A percentile compares a stretch with the other conserved stretches of the same genome.
Evolutionary conservation across 2,797 vertebrate species (phyloP).

Genomic region (Thunnus albacares): DNA sequence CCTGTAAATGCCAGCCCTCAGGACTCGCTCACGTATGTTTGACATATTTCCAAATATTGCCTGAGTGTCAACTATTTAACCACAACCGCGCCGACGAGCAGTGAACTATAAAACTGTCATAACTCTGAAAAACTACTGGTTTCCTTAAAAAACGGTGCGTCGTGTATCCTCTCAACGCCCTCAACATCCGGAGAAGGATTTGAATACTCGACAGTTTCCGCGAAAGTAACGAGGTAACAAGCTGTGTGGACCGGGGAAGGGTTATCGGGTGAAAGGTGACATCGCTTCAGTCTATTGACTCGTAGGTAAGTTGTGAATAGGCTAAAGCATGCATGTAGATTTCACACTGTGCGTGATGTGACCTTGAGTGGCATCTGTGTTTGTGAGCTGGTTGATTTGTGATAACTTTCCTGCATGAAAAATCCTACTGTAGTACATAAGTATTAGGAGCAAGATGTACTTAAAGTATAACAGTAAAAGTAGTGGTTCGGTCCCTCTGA

Average conservation of each 20-base stretch:
- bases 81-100: conserved; percentile 21
- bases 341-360: neutral
- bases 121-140: conserved; percentile 29
- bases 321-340: neutral
- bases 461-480: too few relatives aligned
- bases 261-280: conserved; percentile 76
- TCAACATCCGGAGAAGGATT: conserved; percentile 6
- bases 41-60: neutral
- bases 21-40: conserved; percentile 37
- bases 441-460: too few relatives aligned
- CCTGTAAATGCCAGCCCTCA: neutral
- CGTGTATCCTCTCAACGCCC: neutral
- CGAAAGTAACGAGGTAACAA: conserved; percentile 10
- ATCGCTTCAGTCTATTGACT: conserved; percentile 42
- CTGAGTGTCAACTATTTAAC: conserved; percentile 2
- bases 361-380: neutral
- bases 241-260: conserved; percentile 15
- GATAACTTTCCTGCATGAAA: too few relatives aligned
- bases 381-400: neutral
- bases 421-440: too few relatives aligned
- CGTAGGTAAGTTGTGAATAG: conserved; percentile 70
- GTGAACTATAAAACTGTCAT: conserved; percentile 35
- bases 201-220: neutral
- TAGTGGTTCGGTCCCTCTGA: too few relatives aligned
- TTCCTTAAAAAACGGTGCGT: neutral